Conservation (phyloP, 37 sponge, comb jelly and placozoan genomes). For the Tethya wilhelma region DNA sequence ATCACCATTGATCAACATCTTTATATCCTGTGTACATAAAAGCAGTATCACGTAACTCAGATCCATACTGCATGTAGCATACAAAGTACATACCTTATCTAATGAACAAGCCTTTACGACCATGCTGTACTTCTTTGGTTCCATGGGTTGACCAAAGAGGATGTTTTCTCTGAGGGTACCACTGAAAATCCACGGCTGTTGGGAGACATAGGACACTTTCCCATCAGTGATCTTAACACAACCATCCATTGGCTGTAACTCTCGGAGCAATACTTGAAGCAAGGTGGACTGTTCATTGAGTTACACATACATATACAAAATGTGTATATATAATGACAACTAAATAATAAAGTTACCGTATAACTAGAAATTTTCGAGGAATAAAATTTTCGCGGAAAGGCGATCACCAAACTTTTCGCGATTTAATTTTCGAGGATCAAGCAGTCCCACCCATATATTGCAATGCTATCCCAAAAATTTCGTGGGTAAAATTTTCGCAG, state of each 20-base stretch:
- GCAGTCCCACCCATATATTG: too few species aligned
- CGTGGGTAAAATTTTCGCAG: too few species aligned
- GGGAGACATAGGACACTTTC: conserved; percentile 66
- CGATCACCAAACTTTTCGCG: too few species aligned
- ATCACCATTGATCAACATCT: conserved; percentile 71
- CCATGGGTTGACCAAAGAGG: conserved; percentile 54
- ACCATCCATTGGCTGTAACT: conserved; percentile 52
- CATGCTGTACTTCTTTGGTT: conserved; percentile 45
- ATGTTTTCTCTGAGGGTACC: conserved; percentile 77
- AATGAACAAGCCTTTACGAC: conserved; percentile 74
- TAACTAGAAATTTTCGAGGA: too few species aligned
- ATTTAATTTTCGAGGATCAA: too few species aligned
- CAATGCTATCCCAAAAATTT: too few species aligned
- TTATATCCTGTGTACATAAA: conserved; percentile 66
- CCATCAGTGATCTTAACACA: conserved; percentile 50
- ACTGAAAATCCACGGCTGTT: conserved; percentile 80
- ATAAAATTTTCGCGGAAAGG: too few species aligned
- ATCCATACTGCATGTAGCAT: background rate
- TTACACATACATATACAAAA: too few species aligned
- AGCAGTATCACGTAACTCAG: background rate
- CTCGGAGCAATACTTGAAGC: conserved; percentile 67
- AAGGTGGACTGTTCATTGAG: conserved; percentile 50
- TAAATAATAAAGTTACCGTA: too few species aligned
- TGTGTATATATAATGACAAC: too few species aligned
- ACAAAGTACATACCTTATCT: conserved; percentile 36